A percentile compares a stretch with the other conserved stretches of the same genome.
phyloP scores from a whole-genome alignment of 2,888 invertebrate species.

The Eilema depressum region DNA sequence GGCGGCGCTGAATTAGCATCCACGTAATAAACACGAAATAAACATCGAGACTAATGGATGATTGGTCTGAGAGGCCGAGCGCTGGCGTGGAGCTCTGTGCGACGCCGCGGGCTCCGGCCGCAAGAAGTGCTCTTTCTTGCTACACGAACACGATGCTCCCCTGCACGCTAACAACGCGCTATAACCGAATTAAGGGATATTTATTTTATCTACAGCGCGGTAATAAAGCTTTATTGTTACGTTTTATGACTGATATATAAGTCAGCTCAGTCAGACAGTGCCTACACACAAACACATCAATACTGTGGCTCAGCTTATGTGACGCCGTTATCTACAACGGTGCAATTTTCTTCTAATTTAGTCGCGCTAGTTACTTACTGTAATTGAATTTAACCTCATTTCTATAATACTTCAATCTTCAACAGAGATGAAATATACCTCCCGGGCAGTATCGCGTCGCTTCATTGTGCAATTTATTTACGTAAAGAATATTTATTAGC shows the following conservation, averaged over 20 bases:
- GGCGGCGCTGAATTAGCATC: slow-evolving; percentile 72
- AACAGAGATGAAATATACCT: neutral
- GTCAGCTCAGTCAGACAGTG: slow-evolving; percentile 46
- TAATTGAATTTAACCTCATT: neutral
- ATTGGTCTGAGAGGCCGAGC: slow-evolving; percentile 57
- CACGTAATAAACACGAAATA: slow-evolving; percentile 78
- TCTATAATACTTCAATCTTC: neutral
- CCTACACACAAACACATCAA: too few species aligned
- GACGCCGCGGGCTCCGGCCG: slow-evolving; percentile 23
- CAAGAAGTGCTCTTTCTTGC: slow-evolving; percentile 31
- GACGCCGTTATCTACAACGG: slow-evolving; percentile 40
- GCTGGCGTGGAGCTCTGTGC: slow-evolving; percentile 33
- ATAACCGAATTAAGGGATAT: slow-evolving; percentile 68
- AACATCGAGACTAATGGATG: slow-evolving; percentile 83
- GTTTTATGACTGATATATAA: slow-evolving; percentile 75
- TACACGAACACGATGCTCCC: slow-evolving; percentile 9
- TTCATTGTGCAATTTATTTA: slow-evolving; percentile 28
- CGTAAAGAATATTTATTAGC: slow-evolving; percentile 39
- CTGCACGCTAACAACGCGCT: slow-evolving; percentile 27
- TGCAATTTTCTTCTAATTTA: slow-evolving; percentile 25
- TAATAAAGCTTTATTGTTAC: slow-evolving; percentile 77
- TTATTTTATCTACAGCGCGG: slow-evolving; percentile 73
- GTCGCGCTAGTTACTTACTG: neutral
- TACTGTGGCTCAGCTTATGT: slow-evolving; percentile 51
- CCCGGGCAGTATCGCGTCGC: neutral